Base-by-base conservation (phyloP, 2,797 vertebrate species). In the Sparidentex hasta region DNA sequence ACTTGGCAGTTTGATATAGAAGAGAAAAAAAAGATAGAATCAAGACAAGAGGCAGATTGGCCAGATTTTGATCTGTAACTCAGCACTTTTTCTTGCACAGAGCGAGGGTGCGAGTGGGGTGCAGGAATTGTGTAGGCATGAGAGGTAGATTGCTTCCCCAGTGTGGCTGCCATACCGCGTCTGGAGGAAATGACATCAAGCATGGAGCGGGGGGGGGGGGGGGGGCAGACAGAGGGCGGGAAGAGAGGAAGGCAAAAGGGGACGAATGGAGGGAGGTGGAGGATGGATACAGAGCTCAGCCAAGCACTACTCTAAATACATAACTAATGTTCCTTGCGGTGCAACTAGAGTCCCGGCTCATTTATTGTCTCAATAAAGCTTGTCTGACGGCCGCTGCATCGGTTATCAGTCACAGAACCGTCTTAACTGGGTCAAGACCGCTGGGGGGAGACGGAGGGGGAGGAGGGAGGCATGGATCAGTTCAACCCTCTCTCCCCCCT, bases 341-440 rank as follows among this genome's bases (percentile, higher is more conserved):
- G 77, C 85, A 88, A 80, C 87, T 80, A 55, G 85, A 91, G 87
- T 87, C 87, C 75, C 89, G 73, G 72, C 91, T 94, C 95, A 95
- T 95, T 95, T 95, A 94, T 95, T 90, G 93, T 94, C 93, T 95
- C 93, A 92, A 91, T 93, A 93, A 93, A 92, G 90, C 88, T 87
- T 86, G 92, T 93, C 91, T 89, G 90, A 94, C 71, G 85, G 81
- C 92, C 83, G 88, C 86, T 80, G 87, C 90, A 69, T 85, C 80
- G 87, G 94, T 93, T 92, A 95, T 94, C 95, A 93, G 93, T 95
- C 92, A 95, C 85, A 77, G 84, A 82, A 86, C 89, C 74, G 52
- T 88, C 91, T 90, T 92, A 95, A 95, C 92, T 95, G 91, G 94
- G 94, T 94, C 94, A 93, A 91, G 94, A 94, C 93, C 86, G 43